A percentile compares a stretch with the other conserved stretches of the same genome.
These are phyloP conservation scores for Coregonus clupeaformis DNA, from an alignment of 2,113 vertebrate species.

Conservation along the genomic window DNA sequence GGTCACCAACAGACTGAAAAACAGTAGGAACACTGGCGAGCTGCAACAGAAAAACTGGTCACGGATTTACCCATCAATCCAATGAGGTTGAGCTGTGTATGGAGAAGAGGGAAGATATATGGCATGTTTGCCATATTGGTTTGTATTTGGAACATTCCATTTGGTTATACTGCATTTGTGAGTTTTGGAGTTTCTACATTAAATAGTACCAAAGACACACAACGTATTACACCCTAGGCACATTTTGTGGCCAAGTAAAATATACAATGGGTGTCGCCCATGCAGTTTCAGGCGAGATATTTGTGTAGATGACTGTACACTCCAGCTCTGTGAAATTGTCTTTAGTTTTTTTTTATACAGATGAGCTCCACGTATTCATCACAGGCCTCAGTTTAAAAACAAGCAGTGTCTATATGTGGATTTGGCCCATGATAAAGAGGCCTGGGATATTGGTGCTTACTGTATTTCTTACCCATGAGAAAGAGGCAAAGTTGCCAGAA, in stretches of 20 bases:
- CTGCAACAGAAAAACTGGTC: slow-evolving; percentile 81
- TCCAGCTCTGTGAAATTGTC: slow-evolving; percentile 24
- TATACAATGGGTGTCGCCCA: slow-evolving; percentile 81
- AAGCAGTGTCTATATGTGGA: background rate
- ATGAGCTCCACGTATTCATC: slow-evolving; percentile 1
- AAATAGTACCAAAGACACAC: slow-evolving; percentile 82
- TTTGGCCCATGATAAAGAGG: background rate
- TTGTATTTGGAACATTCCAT: slow-evolving; percentile 79
- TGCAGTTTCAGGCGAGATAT: slow-evolving; percentile 82
- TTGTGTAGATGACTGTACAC: slow-evolving; percentile 82
- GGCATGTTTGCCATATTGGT: slow-evolving; percentile 75
- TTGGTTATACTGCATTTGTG: slow-evolving; percentile 82
- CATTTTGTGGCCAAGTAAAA: slow-evolving; percentile 82
- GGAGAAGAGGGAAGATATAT: slow-evolving; percentile 81
- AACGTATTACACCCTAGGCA: slow-evolving; percentile 78
- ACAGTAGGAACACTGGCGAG: slow-evolving; percentile 84
- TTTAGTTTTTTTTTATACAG: slow-evolving; percentile 5
- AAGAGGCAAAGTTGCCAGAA: background rate
- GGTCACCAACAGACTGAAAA: slow-evolving; percentile 90
- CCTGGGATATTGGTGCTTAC: background rate
- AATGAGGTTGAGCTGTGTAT: slow-evolving; percentile 85
- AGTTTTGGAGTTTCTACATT: slow-evolving; percentile 86
- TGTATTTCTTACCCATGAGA: background rate
- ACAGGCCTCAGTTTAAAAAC: slow-evolving; percentile 3
- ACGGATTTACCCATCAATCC: slow-evolving; percentile 86